phyloP scores from a whole-genome alignment of 1,140 invertebrate genomes.

The Heliconius hewitsoni region DNA sequence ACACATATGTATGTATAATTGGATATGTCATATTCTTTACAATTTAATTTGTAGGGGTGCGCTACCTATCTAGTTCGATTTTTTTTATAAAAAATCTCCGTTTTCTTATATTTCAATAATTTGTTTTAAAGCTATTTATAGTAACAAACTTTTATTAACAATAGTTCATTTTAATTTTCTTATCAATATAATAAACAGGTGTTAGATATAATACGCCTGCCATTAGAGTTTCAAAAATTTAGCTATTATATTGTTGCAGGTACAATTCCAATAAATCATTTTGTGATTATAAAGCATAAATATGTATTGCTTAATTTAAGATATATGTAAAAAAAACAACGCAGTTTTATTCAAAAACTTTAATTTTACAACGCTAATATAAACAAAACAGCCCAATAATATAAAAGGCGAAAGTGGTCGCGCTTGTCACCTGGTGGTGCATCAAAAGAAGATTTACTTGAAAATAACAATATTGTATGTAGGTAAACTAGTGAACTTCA shows the following conservation, averaged over 20 bases:
- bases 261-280: not conserved
- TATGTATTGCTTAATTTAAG: too few species aligned
- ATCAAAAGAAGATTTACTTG: constrained; percentile 47
- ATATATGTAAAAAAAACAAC: too few species aligned
- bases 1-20: too few species aligned
- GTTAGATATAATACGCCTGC: not conserved
- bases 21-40: too few species aligned
- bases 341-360: not conserved
- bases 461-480: constrained; percentile 39
- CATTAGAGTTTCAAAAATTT: not conserved
- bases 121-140: not conserved
- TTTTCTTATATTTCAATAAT: not conserved
- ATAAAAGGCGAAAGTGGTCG: constrained; percentile 45
- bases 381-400: constrained; percentile 11
- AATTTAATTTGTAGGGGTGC: too few species aligned
- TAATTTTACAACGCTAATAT: not conserved
- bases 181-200: not conserved
- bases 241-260: constrained; percentile 18
- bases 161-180: not conserved
- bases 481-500: constrained; percentile 49
- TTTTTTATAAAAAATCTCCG: too few species aligned
- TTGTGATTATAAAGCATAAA: not conserved
- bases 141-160: not conserved
- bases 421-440: constrained; percentile 38
- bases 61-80: too few species aligned